Percentiles rank a stretch among this genome's conserved stretches.
Conservation (phyloP, 2,888 invertebrate genomes). For the Pyrrhosoma nymphula region DNA sequence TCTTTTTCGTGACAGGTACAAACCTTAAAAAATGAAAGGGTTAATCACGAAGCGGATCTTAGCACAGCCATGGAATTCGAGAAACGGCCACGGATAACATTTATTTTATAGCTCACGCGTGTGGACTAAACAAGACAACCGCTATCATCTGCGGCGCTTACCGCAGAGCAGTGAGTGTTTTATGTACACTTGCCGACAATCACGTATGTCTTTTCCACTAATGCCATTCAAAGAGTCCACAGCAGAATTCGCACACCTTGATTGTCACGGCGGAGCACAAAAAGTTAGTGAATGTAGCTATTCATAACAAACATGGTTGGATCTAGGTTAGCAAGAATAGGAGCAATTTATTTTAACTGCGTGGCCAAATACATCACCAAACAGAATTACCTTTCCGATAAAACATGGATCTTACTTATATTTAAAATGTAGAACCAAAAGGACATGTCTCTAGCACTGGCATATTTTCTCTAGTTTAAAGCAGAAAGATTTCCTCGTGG, state of each 20-base stretch:
- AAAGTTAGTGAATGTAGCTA: neutral
- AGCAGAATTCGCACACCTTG: neutral
- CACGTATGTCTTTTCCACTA: neutral
- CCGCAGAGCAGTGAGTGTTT: neutral
- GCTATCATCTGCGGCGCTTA: neutral
- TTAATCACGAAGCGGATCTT: constrained; percentile 14
- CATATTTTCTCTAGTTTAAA: too few species aligned
- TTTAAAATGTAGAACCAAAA: too few species aligned
- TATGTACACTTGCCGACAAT: neutral
- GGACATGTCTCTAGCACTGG: too few species aligned
- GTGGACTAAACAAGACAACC: neutral
- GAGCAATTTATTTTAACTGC: too few species aligned
- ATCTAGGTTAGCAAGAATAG: too few species aligned
- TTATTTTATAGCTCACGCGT: neutral
- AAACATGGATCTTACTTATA: too few species aligned
- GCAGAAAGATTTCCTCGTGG: too few species aligned
- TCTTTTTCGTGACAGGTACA: neutral
- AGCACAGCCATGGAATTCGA: neutral
- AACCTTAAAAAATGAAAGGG: neutral
- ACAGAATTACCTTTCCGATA: too few species aligned
- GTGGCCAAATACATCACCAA: too few species aligned
- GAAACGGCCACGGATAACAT: neutral
- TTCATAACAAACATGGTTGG: too few species aligned
- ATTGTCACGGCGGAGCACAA: neutral
- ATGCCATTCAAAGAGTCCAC: neutral